A percentile compares a stretch with the other conserved stretches of the same genome.
Conservation (phyloP, 2,113 vertebrate species). For the Aptenodytes patagonicus region DNA sequence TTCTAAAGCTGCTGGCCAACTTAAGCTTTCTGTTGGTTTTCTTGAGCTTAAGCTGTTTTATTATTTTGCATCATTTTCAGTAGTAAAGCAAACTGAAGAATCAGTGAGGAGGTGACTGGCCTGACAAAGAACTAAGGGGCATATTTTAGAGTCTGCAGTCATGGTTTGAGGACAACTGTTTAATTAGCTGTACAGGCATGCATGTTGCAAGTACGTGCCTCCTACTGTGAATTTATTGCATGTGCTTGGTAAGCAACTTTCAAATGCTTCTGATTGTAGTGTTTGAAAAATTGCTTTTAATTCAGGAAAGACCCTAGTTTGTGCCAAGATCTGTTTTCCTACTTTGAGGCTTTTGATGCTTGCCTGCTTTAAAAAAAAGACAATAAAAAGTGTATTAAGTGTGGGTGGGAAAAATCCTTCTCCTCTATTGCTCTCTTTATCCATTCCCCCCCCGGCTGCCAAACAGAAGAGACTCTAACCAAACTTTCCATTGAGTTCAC, state of each 20-base stretch:
- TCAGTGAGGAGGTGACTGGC: not conserved
- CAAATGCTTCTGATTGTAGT: not conserved
- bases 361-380: not conserved
- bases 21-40: conserved; percentile 10
- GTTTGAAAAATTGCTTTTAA: conserved; percentile 33
- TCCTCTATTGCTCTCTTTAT: not conserved
- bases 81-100: not conserved
- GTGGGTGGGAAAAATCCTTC: not conserved
- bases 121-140: not conserved
- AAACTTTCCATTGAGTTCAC: not conserved
- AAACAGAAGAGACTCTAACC: not conserved
- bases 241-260: conserved; percentile 47
- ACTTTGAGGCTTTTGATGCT: conserved; percentile 23
- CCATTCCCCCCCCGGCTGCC: not conserved
- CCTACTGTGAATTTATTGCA: conserved; percentile 38
- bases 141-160: not conserved
- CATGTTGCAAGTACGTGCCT: conserved; percentile 11
- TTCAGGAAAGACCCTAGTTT: not conserved
- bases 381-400: not conserved
- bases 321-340: conserved; percentile 28
- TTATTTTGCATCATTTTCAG: not conserved
- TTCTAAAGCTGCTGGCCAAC: not conserved
- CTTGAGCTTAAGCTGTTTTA: not conserved
- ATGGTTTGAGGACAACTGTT: not conserved
- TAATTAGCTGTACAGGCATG: conserved; percentile 27